These are phyloP conservation scores for Lepus americanus DNA, from an alignment of 2,113 vertebrate genomes.

Conservation along the genomic window DNA sequence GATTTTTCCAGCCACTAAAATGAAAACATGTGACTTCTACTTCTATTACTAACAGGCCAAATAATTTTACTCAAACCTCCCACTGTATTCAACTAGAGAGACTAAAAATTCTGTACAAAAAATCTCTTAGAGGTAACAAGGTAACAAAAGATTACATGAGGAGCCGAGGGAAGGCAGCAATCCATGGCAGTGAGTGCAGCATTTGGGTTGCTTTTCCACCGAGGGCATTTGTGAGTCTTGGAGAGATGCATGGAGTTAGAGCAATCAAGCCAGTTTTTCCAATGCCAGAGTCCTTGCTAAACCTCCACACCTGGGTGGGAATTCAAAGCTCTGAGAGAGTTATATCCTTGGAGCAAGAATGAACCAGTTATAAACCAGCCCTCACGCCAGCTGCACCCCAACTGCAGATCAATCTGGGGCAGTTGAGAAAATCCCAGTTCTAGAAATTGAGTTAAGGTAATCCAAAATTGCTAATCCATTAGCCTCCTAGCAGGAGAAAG, in stretches of 20 bases:
- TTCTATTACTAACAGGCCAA: conserved; percentile 3
- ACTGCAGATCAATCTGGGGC: not conserved
- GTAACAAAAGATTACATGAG: not conserved
- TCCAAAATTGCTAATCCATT: not conserved
- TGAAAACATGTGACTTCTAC: not conserved
- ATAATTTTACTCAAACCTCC: not conserved
- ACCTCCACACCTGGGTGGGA: not conserved
- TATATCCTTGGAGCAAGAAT: not conserved
- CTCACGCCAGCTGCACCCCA: not conserved
- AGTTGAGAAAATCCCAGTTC: not conserved
- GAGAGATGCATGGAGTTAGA: not conserved
- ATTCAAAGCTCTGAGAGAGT: not conserved
- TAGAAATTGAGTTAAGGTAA: not conserved
- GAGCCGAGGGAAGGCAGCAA: not conserved
- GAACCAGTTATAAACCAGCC: not conserved
- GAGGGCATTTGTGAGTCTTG: not conserved
- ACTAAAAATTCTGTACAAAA: too few relatives aligned
- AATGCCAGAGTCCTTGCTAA: not conserved
- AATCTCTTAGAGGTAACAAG: not conserved
- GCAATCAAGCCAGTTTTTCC: not conserved
- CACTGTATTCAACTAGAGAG: not conserved
- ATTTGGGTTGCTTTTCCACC: not conserved
- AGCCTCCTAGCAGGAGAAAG: not conserved
- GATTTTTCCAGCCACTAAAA: conserved; percentile 1
- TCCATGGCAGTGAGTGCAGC: not conserved